Evolutionary conservation across 2,888 invertebrate genomes (phyloP), one percentile per base, ranked within the genome.

Genomic region (Ernsta delagoae): DNA sequence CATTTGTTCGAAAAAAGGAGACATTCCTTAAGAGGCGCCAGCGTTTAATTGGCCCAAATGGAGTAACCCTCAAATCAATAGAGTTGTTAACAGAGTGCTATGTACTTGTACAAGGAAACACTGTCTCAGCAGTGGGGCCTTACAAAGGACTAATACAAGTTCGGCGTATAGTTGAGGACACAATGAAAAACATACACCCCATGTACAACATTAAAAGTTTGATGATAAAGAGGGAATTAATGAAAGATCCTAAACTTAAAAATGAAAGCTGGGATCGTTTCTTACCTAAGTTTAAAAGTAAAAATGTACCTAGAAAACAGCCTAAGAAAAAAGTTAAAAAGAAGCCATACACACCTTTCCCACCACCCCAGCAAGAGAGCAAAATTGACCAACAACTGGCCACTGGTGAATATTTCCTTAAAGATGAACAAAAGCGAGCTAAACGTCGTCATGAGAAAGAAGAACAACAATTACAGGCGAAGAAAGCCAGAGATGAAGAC

Each of bases 141-240:
- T 98, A 98, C 82, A 97, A 96, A 88, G 99, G 99, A 0, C 86
- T 98, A 34, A 95, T 96, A 69, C 97, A 97, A 86, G 97, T 98
- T 0, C 94, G 99, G 68, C 96, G 97, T 77, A 97, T 99, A 79
- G 97, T 98, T 1, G 96, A 97, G 82, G 99, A 99, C 78, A 99
- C 99, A 0, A 99, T 99, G 99, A 98, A 98, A 83, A 99, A 99
- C 87, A 95, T 99, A 67, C 99, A 99, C 93, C 99, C 99, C 0
- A 98, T 99, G 86, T 99, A 99, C 83, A 99, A 99, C 81, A 98
- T 99, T 1, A 98, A 99, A 93, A 97, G 98, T 2, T 89, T 99
- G 63, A 99, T 99, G 99, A 99, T 99, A 63, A 99, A 99, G 86
- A 95, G 96, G 76, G 99, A 99, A 88, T 89, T 99, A 68, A 96